phyloP scores from a whole-genome alignment of 2,888 invertebrate species.

The Crioceris asparagi region DNA sequence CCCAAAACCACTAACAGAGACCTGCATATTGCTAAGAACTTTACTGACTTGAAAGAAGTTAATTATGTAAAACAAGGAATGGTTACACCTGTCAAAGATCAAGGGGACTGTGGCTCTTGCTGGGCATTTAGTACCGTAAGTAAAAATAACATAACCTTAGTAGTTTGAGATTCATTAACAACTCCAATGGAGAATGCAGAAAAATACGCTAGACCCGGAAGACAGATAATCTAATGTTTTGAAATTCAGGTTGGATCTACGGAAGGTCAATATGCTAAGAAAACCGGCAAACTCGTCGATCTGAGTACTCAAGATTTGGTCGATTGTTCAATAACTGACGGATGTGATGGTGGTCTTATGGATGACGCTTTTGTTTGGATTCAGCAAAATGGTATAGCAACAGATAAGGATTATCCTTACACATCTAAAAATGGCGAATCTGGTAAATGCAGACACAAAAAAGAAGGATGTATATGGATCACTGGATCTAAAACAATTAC shows the following conservation, averaged over 20 bases:
- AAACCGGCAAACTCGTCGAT: constrained; percentile 63
- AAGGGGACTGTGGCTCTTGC: constrained; percentile 81
- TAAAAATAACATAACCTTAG: neutral
- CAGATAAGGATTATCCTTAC: neutral
- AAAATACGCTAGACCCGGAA: no score
- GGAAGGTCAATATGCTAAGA: constrained; percentile 86
- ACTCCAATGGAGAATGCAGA: neutral
- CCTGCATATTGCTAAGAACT: no score
- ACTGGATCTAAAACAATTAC: neutral
- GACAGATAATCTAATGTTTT: no score
- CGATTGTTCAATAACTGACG: constrained; percentile 89
- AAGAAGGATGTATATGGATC: neutral
- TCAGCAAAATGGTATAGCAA: neutral
- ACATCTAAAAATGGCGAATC: neutral
- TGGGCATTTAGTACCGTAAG: constrained; percentile 92
- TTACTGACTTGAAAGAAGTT: no score
- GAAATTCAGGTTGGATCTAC: constrained; percentile 60
- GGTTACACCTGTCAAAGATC: constrained; percentile 86
- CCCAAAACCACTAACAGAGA: no score
- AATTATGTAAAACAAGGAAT: neutral
- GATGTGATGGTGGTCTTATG: constrained; percentile 79
- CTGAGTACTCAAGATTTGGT: constrained; percentile 93
- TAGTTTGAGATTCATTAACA: neutral
- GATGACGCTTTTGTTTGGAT: constrained; percentile 57
- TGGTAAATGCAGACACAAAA: neutral